These are phyloP conservation scores for Zaprionus nigranus DNA, from an alignment of 1,140 invertebrate species.

Conservation along the genomic window DNA sequence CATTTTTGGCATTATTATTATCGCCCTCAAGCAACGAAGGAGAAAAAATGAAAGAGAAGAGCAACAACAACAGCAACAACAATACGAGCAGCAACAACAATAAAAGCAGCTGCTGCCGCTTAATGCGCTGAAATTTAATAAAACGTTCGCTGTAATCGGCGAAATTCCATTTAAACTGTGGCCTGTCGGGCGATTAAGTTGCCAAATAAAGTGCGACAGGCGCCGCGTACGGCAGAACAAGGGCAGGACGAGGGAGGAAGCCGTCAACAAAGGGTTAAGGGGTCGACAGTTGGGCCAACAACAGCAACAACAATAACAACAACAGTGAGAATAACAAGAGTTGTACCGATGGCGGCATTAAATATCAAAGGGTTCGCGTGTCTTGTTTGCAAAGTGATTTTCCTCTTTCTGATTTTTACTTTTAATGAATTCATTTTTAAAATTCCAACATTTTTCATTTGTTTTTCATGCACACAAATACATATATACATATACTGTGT, in stretches of 20 bases:
- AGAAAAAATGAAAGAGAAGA: slow-evolving; percentile 11
- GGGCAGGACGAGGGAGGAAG: not conserved
- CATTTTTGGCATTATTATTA: slow-evolving; percentile 60
- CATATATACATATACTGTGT: not conserved
- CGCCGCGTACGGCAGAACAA: slow-evolving; percentile 34
- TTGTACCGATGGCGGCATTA: slow-evolving; percentile 53
- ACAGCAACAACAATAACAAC: not conserved
- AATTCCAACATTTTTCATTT: slow-evolving; percentile 42
- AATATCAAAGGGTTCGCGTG: slow-evolving; percentile 76
- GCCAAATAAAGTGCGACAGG: slow-evolving; percentile 77
- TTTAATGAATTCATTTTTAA: slow-evolving; percentile 81
- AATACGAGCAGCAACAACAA: slow-evolving; percentile 24
- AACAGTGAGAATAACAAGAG: not conserved
- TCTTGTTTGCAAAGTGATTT: slow-evolving; percentile 74
- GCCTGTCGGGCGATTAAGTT: slow-evolving; percentile 77
- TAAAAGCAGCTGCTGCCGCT: slow-evolving; percentile 50
- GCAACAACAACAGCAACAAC: not conserved
- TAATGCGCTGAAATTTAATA: slow-evolving; percentile 78
- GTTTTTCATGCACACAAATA: not conserved
- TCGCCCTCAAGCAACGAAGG: slow-evolving; percentile 40
- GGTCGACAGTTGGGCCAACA: slow-evolving; percentile 24
- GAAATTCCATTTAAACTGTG: slow-evolving; percentile 73
- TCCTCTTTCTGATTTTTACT: slow-evolving; percentile 74
- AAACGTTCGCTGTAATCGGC: slow-evolving; percentile 48
- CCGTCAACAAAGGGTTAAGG: slow-evolving; percentile 62